Base-by-base conservation (phyloP, 1,140 invertebrate species). In the Venturia canescens region DNA sequence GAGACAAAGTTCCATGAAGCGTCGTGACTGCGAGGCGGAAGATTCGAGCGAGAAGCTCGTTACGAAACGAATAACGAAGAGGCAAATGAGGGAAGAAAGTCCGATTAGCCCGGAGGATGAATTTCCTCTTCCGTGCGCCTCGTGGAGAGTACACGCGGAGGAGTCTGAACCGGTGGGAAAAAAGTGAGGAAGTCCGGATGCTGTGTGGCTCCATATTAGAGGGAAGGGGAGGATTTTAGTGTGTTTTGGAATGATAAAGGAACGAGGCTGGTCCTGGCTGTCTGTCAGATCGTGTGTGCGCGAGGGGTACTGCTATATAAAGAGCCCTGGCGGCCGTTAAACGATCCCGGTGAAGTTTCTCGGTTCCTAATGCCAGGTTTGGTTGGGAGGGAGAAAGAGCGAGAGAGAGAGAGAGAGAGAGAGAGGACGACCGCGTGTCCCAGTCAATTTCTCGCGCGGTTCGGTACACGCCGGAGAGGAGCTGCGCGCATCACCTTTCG, bases 331-430 rank as follows among this genome's bases (percentile, higher is more conserved):
- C 21, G 60, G 60, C 26, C 75, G 66, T 77, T 77, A 26, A 77
- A 77, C 53, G 75, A 77, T 77, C 75, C 31, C 15, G 53, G 31
- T 57, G 27, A 31, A 69, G 66, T 69, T n/a, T 29, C 53, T 60
- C 31, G 31, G n/a, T 31, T 44, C 4, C 57, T 77, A 76, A 76
- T 76, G 48, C 16, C 72, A 34, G 79, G 71, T 38, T 80, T 78
- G 70, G 72, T 70, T 29, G 72, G 7, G 48, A 23, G 60, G 0
- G 38, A 44, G 38, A 11, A 11, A 34, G 38, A 44, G 60, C 5
- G 38, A 44, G 38, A 11, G 38, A 34, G 38, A 44, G 38, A 13
- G 13, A 11, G 13, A 44, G 34, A 3, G 34, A 9, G 34, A 34
- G 34, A 9, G 3, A 34, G 9, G 34, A 79, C 75, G n/a, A 57